These are phyloP conservation scores for Lontra canadensis DNA, from an alignment of 2,113 vertebrate genomes.

Conservation along the genomic window DNA sequence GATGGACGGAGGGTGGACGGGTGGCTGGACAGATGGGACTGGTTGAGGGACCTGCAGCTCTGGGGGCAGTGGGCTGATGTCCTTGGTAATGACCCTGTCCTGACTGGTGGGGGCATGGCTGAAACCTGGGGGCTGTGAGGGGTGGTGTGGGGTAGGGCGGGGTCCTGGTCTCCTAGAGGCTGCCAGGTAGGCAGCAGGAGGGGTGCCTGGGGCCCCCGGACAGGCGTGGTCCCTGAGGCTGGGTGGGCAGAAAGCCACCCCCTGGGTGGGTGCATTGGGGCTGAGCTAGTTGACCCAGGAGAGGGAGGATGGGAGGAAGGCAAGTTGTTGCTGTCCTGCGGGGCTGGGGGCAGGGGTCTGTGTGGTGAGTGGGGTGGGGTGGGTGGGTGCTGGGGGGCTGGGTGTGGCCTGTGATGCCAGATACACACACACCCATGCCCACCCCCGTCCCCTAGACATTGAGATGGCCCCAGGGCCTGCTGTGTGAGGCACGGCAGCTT, in stretches of 20 bases:
- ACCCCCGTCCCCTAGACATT: no score
- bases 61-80: background rate
- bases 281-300: no score
- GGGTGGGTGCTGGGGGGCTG: background rate
- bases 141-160: no score
- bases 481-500: no score
- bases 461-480: no score
- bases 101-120: background rate
- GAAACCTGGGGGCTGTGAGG: background rate
- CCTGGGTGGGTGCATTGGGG: accelerated
- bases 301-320: background rate
- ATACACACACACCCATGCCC: no score
- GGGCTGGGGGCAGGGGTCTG: accelerated
- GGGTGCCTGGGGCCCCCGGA: accelerated
- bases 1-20: background rate
- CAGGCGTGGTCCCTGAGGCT: background rate
- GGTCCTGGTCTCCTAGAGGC: background rate
- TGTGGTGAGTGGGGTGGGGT: no score
- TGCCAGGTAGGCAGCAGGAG: background rate
- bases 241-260: background rate
- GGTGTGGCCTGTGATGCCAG: background rate
- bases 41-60: no score
- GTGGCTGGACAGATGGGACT: accelerated
- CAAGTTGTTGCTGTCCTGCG: accelerated
- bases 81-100: background rate